Evolutionary conservation across 2,113 vertebrate species (phyloP).

Genomic region (Hypanus sabinus): DNA sequence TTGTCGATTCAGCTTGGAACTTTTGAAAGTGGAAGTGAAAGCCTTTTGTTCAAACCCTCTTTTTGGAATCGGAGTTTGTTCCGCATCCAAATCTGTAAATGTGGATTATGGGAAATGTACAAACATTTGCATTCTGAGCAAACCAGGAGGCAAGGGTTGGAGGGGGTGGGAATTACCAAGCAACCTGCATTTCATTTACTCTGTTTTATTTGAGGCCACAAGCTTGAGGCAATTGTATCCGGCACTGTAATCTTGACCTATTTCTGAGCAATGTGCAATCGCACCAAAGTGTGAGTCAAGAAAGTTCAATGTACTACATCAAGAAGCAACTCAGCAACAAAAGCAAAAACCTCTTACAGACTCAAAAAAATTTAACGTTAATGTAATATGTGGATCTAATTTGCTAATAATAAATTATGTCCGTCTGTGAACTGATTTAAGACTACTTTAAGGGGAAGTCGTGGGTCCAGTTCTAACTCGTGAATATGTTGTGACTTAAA

Average conservation of each 20-base stretch:
- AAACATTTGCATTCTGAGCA: not conserved
- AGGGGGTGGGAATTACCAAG: no score
- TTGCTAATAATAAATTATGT: not conserved
- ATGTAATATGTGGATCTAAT: not conserved
- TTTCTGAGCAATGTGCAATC: not conserved
- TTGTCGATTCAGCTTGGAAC: slow-evolving; percentile 9
- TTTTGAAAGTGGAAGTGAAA: slow-evolving; percentile 28
- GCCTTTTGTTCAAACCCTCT: slow-evolving; percentile 6
- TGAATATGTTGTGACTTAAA: not conserved
- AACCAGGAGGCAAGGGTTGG: not conserved
- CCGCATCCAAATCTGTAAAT: not conserved
- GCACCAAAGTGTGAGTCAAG: not conserved
- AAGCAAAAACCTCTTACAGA: not conserved
- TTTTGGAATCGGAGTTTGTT: not conserved
- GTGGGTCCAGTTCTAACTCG: not conserved
- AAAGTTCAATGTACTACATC: not conserved
- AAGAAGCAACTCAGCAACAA: not conserved
- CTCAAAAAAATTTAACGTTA: not conserved
- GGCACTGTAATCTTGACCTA: not conserved
- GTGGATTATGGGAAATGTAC: not conserved
- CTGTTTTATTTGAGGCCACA: not conserved
- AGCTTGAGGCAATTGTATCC: not conserved
- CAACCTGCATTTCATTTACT: not conserved
- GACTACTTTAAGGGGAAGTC: not conserved
- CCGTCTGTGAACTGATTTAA: not conserved